These are phyloP conservation scores for Simalia tracyae DNA, from an alignment of 2,797 vertebrate genomes.

Conservation along the genomic window DNA sequence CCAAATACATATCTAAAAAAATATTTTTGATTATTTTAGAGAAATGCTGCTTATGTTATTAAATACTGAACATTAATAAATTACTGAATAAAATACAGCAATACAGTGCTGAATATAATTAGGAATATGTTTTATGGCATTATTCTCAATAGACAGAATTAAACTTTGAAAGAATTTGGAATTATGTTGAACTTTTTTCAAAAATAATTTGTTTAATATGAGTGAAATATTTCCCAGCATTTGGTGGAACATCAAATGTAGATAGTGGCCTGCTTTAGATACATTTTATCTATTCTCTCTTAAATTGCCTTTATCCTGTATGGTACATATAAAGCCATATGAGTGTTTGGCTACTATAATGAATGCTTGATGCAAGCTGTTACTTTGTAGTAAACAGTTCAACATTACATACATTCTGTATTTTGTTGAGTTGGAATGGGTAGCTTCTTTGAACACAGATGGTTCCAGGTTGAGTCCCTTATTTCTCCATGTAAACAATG, in stretches of 20 bases:
- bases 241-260: not conserved
- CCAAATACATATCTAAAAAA: not conserved
- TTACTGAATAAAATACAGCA: not conserved
- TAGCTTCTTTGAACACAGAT: not conserved
- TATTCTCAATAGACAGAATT: not conserved
- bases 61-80: not conserved
- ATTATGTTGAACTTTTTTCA: not conserved
- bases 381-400: not conserved
- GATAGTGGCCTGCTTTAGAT: not conserved
- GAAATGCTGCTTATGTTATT: not conserved
- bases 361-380: slow-evolving; percentile 1
- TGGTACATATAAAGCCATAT: not conserved
- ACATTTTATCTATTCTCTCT: not conserved
- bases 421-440: not conserved
- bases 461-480: not conserved
- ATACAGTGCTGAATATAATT: not conserved
- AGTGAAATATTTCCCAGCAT: not conserved
- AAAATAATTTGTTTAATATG: slow-evolving; percentile 1
- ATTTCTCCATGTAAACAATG: not conserved
- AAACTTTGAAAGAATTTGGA: slow-evolving; percentile 17
- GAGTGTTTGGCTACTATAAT: not conserved
- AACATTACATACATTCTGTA: not conserved
- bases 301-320: not conserved
- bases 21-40: not conserved
- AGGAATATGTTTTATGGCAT: not conserved